Percentiles rank a stretch among this genome's conserved stretches.
phyloP scores from a whole-genome alignment of 2,888 invertebrate genomes.

The Drosophila pseudotalamancana region DNA sequence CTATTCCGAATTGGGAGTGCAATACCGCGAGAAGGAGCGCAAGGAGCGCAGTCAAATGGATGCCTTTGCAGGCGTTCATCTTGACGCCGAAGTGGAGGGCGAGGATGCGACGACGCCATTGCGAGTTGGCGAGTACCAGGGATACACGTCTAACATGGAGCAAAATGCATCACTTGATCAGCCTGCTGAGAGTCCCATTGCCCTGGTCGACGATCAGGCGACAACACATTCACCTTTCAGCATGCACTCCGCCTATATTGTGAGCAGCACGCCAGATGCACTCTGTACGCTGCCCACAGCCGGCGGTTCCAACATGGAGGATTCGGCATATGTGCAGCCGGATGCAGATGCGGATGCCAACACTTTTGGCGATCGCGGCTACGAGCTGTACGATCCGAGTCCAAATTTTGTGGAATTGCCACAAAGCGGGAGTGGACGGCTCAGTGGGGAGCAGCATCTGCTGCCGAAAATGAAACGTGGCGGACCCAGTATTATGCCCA shows the following conservation, averaged over 20 bases:
- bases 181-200: constrained; percentile 81
- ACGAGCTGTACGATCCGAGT: constrained; percentile 81
- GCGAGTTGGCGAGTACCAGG: constrained; percentile 82
- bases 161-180: constrained; percentile 81
- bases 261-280: constrained; percentile 82
- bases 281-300: constrained; percentile 79
- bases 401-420: constrained; percentile 76
- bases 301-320: constrained; percentile 58
- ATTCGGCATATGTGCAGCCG: constrained; percentile 73
- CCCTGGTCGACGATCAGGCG: constrained; percentile 74
- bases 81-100: constrained; percentile 74
- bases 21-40: constrained; percentile 68
- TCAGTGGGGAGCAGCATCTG: constrained; percentile 76
- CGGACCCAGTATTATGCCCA: constrained; percentile 60
- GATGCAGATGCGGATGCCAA: constrained; percentile 56
- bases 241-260: constrained; percentile 80
- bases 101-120: constrained; percentile 84
- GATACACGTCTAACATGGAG: constrained; percentile 81
- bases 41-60: constrained; percentile 62
- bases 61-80: constrained; percentile 49
- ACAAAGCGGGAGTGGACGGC: constrained; percentile 48
- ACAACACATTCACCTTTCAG: constrained; percentile 83
- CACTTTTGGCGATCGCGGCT: constrained; percentile 64
- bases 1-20: constrained; percentile 85
- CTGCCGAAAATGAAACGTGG: constrained; percentile 57